Evolutionary conservation across 2,113 vertebrate genomes (phyloP), one percentile per base, ranked within the genome.

Genomic region (Aptenodytes forsteri): DNA sequence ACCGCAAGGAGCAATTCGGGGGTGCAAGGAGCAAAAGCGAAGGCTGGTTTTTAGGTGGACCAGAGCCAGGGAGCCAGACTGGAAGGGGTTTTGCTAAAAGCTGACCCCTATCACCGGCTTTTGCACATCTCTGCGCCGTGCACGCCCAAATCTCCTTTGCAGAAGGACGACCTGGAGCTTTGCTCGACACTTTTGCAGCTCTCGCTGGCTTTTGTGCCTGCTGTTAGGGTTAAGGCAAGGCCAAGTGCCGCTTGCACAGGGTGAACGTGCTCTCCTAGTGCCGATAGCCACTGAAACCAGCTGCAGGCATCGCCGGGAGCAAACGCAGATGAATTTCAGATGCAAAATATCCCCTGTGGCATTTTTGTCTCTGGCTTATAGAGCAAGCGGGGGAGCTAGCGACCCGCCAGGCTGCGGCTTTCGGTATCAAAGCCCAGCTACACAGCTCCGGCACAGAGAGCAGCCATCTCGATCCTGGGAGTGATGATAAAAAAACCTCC

Each of bases 111-210:
- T 17, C 56, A 3, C 10, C 0, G 12, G 2, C 1, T 3, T 44
- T 70, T 18, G 7, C 36, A 3, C 6, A 2, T 11, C 23, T 67
- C 18, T 0, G 66, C 0, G 47, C 69, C 6, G 8, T 1, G 16
- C 4, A 13, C 1, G 0, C 30, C 2, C 3, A 56, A 49, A 27
- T 25, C 19, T 40, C 32, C 6, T 36, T 36, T 20, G 29, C 44
- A 11, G 59, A 52, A 34, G 49, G 29, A 58, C 0, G 3, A 29
- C n/a, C 44, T 0, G 18, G 42, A 29, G 61, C 61, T 80, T 29
- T 9, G 25, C 73, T 58, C 13, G 0, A 18, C 3, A 0, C 8
- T 52, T 40, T 6, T 3, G 7, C 36, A 6, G 61, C 54, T 56
- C 59, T 78, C 1, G 4, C 12, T 52, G 71, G 11, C 19, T 52